These are phyloP conservation scores for Pherbina coryleti DNA, from an alignment of 2,888 invertebrate species.

Conservation along the genomic window DNA sequence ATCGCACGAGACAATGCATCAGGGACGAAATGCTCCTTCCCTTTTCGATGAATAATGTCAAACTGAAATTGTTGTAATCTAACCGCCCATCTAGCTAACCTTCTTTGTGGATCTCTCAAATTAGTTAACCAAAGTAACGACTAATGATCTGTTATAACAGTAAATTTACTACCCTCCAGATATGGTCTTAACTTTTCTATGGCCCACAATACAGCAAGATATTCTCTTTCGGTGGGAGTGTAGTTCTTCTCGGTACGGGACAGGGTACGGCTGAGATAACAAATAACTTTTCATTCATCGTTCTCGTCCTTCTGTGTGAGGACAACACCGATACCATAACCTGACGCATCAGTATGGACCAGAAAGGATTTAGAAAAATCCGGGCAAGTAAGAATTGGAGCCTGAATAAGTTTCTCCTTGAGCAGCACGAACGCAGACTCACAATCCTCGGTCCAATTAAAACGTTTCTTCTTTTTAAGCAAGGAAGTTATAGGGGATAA, in stretches of 20 bases:
- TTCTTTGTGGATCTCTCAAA: background rate
- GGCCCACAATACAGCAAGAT: background rate
- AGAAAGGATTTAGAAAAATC: background rate
- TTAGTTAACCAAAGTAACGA: background rate
- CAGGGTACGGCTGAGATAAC: background rate
- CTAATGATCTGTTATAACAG: background rate
- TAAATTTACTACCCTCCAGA: background rate
- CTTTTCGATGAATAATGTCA: background rate
- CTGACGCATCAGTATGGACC: background rate
- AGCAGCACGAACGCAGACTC: background rate
- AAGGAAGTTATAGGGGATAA: background rate
- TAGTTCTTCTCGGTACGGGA: background rate
- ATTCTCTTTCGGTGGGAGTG: background rate
- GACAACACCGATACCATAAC: background rate
- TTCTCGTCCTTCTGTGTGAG: slow-evolving; percentile 7
- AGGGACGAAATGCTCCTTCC: no score
- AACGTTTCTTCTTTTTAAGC: background rate
- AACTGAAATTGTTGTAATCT: background rate
- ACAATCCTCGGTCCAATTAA: background rate
- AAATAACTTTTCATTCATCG: background rate
- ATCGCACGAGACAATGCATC: background rate
- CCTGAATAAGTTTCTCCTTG: background rate
- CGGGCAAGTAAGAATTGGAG: background rate
- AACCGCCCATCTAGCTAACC: background rate
- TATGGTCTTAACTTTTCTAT: background rate